Base-by-base conservation (phyloP, 2,113 vertebrate genomes). In the Hippocampus mohnikei region DNA sequence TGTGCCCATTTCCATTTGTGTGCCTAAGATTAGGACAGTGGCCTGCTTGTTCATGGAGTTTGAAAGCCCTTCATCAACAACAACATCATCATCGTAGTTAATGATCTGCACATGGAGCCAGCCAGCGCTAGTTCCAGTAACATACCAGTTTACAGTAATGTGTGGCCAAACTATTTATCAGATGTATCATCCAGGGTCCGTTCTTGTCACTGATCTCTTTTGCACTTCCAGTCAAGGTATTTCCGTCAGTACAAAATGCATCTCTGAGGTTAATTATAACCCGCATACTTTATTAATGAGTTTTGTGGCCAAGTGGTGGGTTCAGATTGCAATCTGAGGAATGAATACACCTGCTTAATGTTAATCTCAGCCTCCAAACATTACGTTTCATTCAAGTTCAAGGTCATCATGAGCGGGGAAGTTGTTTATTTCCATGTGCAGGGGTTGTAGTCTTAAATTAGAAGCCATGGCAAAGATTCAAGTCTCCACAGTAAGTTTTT, bases 71-170 rank as follows among this genome's bases (percentile, higher is more conserved):
- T 66, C 50, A 41, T 79, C 72, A 25, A 74, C 74, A 44, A 13
- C 53, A 44, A 78, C 71, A 27, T 76, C 74, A 59, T 65, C 44
- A 41, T 76, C 15, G 21, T 23, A 27, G 41, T 65, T 89, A 92
- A 91, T 88, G 85, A 76, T 68, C 72, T 87, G 82, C 88, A 87
- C 71, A 84, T 90, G 88, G 69, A 73, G 65, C 64, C 72, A 73
- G 65, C 53, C 77, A 52, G 10, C 33, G 70, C 75, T 78, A 73
- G 69, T 90, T 91, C 89, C 86, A 72, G 85, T 87, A 89, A 87
- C 76, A 77, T 79, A 59, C 77, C 72, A 66, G 75, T 75, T 91
- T 89, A 90, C 89, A 81, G 87, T 88, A 90, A 91, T 80, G 64
- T 62, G 41, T 73, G 78, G 75, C 78, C 64, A 70, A 77, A 75